phyloP scores from a whole-genome alignment of 2,888 invertebrate genomes.

The Ectemnius cavifrons region DNA sequence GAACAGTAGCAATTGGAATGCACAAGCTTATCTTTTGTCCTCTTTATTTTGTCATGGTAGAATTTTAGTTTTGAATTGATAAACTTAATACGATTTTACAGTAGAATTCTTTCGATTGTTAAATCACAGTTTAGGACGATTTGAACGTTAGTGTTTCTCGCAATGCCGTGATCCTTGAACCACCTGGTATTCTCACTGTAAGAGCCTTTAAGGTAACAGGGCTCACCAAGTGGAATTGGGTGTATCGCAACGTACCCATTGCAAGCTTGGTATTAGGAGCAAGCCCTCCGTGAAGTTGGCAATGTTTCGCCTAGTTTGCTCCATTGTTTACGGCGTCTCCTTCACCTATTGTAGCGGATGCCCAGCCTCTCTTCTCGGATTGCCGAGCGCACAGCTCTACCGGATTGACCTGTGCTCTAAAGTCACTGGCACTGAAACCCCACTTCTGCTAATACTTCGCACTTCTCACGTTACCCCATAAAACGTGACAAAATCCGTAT shows the following conservation, averaged over 20 bases:
- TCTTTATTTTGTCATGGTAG: too few relatives aligned
- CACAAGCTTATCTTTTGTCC: too few relatives aligned
- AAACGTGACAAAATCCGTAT: too few relatives aligned
- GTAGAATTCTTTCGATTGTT: too few relatives aligned
- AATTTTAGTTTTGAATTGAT: too few relatives aligned
- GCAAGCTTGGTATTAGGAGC: slow-evolving; percentile 24
- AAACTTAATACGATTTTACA: too few relatives aligned
- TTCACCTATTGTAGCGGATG: background rate
- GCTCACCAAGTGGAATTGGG: slow-evolving; percentile 13
- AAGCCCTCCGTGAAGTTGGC: slow-evolving; percentile 53
- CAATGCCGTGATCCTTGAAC: too few relatives aligned
- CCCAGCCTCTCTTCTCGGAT: background rate
- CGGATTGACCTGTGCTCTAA: slow-evolving; percentile 1
- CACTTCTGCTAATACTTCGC: background rate
- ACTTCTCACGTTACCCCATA: too few relatives aligned
- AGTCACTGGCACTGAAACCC: background rate
- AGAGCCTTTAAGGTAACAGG: slow-evolving; percentile 9
- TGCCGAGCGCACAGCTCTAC: background rate
- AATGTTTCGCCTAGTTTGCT: slow-evolving; percentile 59
- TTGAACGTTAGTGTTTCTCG: too few relatives aligned
- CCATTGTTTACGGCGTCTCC: slow-evolving; percentile 47
- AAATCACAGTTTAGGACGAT: too few relatives aligned
- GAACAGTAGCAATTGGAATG: too few relatives aligned
- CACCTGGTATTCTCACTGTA: background rate
- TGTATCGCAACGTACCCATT: slow-evolving; percentile 13